Evolutionary conservation across 2,888 invertebrate genomes (phyloP).

Genomic region (Druceiella hillmani): DNA sequence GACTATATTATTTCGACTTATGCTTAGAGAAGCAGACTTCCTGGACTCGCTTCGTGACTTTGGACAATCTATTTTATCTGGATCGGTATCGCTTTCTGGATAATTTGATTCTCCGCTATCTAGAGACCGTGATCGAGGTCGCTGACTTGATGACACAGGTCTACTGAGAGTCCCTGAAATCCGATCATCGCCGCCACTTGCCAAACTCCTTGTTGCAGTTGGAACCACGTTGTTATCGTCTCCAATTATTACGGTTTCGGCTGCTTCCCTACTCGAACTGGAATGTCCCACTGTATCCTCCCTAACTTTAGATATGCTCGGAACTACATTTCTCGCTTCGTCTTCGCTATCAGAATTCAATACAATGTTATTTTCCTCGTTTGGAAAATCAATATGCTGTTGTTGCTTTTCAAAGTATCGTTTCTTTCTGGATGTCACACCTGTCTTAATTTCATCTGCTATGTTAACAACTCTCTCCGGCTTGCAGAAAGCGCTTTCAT

Average conservation of each 20-base stretch:
- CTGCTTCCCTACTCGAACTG: too few relatives aligned
- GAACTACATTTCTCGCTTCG: slow-evolving; percentile 19
- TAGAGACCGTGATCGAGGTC: slow-evolving; percentile 35
- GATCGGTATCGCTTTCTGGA: slow-evolving; percentile 4
- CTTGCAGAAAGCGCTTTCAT: background rate
- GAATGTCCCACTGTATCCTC: background rate
- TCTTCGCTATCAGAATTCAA: slow-evolving; percentile 36
- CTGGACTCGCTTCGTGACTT: background rate
- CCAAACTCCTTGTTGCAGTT: slow-evolving; percentile 28
- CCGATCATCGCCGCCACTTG: too few relatives aligned
- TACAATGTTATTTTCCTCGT: slow-evolving; percentile 41
- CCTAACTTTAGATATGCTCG: background rate
- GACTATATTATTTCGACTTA: background rate
- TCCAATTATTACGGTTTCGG: slow-evolving; percentile 35
- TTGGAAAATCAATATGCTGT: too few relatives aligned
- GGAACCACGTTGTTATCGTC: slow-evolving; percentile 26
- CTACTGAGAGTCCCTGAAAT: too few relatives aligned
- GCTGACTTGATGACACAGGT: slow-evolving; percentile 31
- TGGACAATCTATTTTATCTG: background rate
- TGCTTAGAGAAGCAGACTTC: background rate
- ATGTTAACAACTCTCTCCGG: too few relatives aligned
- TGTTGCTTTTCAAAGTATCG: slow-evolving; percentile 4
- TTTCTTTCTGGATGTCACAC: background rate
- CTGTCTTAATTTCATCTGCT: slow-evolving; percentile 4
- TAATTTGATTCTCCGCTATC: slow-evolving; percentile 37